Percentiles rank a stretch among this genome's conserved stretches.
phyloP scores from a whole-genome alignment of 2,797 vertebrate genomes.

The Halcyon chelicuti region DNA sequence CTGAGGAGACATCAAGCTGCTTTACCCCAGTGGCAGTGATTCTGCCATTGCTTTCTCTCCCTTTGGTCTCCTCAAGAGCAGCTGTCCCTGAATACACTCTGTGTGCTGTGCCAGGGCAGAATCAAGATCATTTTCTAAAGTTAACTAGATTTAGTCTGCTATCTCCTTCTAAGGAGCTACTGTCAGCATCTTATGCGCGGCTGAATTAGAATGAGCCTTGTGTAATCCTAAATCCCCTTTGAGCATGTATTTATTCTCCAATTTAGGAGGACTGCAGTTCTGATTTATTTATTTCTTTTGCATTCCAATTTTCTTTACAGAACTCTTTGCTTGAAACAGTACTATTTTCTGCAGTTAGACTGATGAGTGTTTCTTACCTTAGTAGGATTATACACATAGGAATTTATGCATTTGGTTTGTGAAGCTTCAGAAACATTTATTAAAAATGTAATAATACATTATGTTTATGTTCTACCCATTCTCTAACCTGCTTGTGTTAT shows the following conservation, averaged over 20 bases:
- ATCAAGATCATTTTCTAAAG: constrained; percentile 34
- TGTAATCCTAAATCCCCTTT: constrained; percentile 31
- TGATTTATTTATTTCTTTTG: background rate
- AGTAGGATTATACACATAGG: background rate
- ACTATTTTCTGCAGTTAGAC: background rate
- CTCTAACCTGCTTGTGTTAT: background rate
- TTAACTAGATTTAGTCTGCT: constrained; percentile 40
- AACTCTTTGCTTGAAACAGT: background rate
- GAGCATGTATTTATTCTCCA: constrained; percentile 39
- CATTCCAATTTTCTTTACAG: constrained; percentile 7
- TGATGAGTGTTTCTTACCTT: background rate
- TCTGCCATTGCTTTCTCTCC: background rate
- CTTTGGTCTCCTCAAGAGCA: background rate
- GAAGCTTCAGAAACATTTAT: constrained; percentile 1
- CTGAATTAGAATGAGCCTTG: constrained; percentile 47
- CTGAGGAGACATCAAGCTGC: constrained; percentile 4
- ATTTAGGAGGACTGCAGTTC: constrained; percentile 11
- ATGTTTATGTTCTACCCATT: background rate
- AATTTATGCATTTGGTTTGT: background rate
- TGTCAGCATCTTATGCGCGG: background rate
- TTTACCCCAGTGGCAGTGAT: background rate
- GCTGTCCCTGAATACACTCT: constrained; percentile 27
- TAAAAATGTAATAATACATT: background rate
- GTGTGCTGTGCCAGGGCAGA: background rate
- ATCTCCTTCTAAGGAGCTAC: constrained; percentile 47